phyloP scores from a whole-genome alignment of 2,888 invertebrate species.

The Timema podura region DNA sequence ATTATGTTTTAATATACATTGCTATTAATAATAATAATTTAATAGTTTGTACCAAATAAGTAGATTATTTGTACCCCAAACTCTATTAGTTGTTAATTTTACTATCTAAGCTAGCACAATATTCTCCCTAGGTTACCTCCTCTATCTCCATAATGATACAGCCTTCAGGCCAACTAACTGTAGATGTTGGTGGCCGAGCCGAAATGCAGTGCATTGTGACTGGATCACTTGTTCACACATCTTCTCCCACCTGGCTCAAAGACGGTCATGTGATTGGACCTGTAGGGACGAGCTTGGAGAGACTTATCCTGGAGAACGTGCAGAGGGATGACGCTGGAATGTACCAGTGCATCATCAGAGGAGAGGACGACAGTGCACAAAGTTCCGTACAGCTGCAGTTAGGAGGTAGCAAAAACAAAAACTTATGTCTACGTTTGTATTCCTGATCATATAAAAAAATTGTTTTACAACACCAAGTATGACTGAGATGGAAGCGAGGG shows the following conservation, averaged over 20 bases:
- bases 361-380: conserved; percentile 41
- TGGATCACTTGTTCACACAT: conserved; percentile 21
- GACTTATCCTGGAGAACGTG: conserved; percentile 39
- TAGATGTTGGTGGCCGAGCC: conserved; percentile 25
- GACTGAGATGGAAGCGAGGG: too few relatives aligned
- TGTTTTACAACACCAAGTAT: too few relatives aligned
- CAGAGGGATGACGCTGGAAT: conserved; percentile 44
- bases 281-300: conserved; percentile 16
- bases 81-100: too few relatives aligned
- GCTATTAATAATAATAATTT: too few relatives aligned
- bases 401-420: conserved; percentile 27
- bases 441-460: too few relatives aligned
- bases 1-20: too few relatives aligned
- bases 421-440: too few relatives aligned
- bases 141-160: conserved; percentile 36
- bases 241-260: conserved; percentile 31
- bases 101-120: too few relatives aligned
- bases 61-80: too few relatives aligned
- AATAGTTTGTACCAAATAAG: too few relatives aligned
- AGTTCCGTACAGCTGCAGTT: conserved; percentile 42
- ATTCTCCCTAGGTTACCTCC: conserved; percentile 28
- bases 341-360: conserved; percentile 41
- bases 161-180: conserved; percentile 36
- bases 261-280: conserved; percentile 28
- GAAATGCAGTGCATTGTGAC: conserved; percentile 28